phyloP scores from a whole-genome alignment of 1,140 invertebrate species.

The Prorops nasuta region DNA sequence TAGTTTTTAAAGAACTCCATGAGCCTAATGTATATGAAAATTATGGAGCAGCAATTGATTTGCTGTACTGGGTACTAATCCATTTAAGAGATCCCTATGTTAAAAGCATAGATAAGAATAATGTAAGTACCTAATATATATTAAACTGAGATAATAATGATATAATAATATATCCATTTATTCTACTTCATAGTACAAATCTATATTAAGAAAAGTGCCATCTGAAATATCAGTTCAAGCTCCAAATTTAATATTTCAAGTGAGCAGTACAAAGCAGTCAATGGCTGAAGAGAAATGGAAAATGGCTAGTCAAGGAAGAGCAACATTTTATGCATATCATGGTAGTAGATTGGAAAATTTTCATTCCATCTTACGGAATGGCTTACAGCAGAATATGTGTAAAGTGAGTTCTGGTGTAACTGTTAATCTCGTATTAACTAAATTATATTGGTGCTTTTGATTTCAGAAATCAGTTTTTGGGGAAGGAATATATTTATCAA shows the following conservation, averaged over 20 bases:
- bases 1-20: constrained; percentile 57
- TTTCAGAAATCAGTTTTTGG: constrained; percentile 68
- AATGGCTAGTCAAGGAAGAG: constrained; percentile 56
- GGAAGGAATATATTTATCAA: constrained; percentile 73
- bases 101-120: constrained; percentile 57
- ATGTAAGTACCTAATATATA: constrained; percentile 40
- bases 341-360: constrained; percentile 79
- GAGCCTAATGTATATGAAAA: constrained; percentile 54
- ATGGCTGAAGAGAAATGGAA: constrained; percentile 61
- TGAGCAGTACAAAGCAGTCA: constrained; percentile 57
- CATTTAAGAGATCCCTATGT: constrained; percentile 60
- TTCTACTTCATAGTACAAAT: constrained; percentile 55
- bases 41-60: constrained; percentile 55
- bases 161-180: too few species aligned
- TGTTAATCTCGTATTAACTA: background rate
- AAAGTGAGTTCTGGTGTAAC: constrained; percentile 61
- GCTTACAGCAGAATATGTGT: constrained; percentile 73
- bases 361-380: constrained; percentile 77
- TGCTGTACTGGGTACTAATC: constrained; percentile 63
- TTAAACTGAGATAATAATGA: constrained; percentile 5
- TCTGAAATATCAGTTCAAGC: constrained; percentile 50
- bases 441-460: background rate
- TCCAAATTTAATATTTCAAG: constrained; percentile 69
- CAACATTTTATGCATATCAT: constrained; percentile 72
- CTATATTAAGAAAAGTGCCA: constrained; percentile 55